Conservation (phyloP, 1,140 invertebrate genomes). For the Anoplolepis gracilipes region DNA sequence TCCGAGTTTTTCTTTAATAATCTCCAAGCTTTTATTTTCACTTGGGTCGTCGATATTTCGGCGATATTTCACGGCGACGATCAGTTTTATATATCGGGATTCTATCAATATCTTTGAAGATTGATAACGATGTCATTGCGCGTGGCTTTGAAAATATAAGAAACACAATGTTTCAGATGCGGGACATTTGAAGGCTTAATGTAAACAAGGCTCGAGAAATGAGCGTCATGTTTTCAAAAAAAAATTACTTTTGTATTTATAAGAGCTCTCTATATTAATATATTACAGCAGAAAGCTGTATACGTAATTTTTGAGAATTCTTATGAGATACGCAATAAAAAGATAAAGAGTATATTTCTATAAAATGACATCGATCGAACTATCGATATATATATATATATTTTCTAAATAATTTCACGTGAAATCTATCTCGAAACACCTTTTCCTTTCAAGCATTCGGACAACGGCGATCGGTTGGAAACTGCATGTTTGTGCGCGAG, state of each 20-base stretch:
- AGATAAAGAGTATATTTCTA: conserved; percentile 32
- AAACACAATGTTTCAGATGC: conserved; percentile 50
- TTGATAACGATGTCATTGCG: conserved; percentile 23
- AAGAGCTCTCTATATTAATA: conserved; percentile 15
- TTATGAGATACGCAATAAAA: conserved; percentile 3
- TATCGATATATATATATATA: neutral
- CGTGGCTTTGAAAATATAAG: conserved; percentile 13
- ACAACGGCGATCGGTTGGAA: conserved; percentile 62
- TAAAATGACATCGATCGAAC: conserved; percentile 25
- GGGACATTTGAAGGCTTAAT: conserved; percentile 48
- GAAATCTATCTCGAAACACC: neutral
- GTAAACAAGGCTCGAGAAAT: neutral
- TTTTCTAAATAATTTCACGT: neutral
- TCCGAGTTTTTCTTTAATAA: neutral
- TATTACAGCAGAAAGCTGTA: neutral
- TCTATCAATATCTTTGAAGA: neutral
- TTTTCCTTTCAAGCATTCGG: neutral
- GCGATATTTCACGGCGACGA: neutral
- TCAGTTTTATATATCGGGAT: neutral
- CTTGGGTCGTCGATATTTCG: neutral
- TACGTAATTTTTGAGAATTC: conserved; percentile 39
- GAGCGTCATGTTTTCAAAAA: neutral
- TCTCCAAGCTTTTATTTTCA: neutral
- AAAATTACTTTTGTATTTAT: conserved; percentile 45
- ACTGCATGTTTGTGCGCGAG: conserved; percentile 72